These are phyloP conservation scores for Seira ritae DNA, from an alignment of 2,888 invertebrate genomes.

Conservation along the genomic window DNA sequence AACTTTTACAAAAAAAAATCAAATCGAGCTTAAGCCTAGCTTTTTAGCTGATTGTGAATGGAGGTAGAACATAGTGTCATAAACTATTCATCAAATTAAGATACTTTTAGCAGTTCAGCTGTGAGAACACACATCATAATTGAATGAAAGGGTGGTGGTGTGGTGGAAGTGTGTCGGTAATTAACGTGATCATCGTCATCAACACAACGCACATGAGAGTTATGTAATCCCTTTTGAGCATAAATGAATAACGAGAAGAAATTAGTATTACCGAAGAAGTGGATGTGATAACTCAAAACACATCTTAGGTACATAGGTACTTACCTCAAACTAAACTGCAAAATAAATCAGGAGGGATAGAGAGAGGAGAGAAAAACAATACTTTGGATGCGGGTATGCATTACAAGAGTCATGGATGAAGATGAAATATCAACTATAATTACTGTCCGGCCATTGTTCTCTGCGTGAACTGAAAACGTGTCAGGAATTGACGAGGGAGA, in stretches of 20 bases:
- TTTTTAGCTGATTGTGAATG: too few species aligned
- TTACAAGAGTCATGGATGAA: not conserved
- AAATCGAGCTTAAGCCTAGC: too few species aligned
- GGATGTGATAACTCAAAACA: slow-evolving; percentile 29
- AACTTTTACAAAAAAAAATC: too few species aligned
- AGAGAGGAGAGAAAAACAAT: slow-evolving; percentile 24
- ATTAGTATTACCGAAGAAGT: slow-evolving; percentile 16
- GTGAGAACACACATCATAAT: not conserved
- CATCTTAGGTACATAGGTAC: too few species aligned
- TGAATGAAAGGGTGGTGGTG: not conserved
- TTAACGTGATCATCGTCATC: slow-evolving; percentile 39
- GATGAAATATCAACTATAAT: slow-evolving; percentile 29
- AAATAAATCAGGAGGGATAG: too few species aligned
- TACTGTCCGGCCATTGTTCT: slow-evolving; percentile 49
- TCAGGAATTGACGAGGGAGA: slow-evolving; percentile 41
- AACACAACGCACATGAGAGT: slow-evolving; percentile 13
- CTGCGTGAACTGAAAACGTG: slow-evolving; percentile 45
- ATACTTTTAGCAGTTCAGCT: slow-evolving; percentile 48
- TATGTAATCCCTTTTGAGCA: slow-evolving; percentile 41
- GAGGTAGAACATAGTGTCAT: too few species aligned
- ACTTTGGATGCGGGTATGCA: slow-evolving; percentile 17
- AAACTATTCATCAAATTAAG: slow-evolving; percentile 48
- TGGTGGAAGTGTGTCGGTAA: slow-evolving; percentile 25
- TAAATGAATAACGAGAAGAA: slow-evolving; percentile 22
- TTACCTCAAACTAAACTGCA: not conserved